phyloP scores from a whole-genome alignment of 2,888 invertebrate genomes.

The Abrostola tripartita region DNA sequence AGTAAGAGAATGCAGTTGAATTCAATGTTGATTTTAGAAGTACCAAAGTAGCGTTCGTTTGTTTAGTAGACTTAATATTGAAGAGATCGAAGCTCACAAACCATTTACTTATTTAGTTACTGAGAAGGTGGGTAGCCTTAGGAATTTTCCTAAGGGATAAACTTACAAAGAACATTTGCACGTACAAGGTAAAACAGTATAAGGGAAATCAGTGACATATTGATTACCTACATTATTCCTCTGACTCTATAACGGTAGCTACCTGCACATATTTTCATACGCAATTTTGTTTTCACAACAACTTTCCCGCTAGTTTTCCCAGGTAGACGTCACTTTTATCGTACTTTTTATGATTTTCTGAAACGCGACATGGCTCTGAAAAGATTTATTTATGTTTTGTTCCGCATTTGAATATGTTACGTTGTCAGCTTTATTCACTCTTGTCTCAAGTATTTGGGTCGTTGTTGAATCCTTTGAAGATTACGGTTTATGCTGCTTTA shows the following conservation, averaged over 20 bases:
- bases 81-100: not conserved
- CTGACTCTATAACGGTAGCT: not conserved
- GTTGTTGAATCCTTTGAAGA: too few species aligned
- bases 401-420: too few species aligned
- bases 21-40: constrained; percentile 2
- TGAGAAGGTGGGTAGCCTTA: too few species aligned
- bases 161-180: too few species aligned
- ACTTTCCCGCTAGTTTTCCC: not conserved
- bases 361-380: not conserved
- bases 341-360: not conserved
- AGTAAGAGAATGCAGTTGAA: not conserved
- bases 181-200: too few species aligned
- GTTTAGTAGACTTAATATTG: not conserved
- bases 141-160: too few species aligned
- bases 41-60: not conserved
- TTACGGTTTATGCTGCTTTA: too few species aligned
- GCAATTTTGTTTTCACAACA: not conserved
- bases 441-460: too few species aligned
- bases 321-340: not conserved
- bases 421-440: too few species aligned
- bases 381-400: not conserved
- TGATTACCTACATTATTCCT: too few species aligned
- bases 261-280: not conserved
- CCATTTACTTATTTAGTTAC: too few species aligned
- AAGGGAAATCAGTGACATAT: too few species aligned